Conservation (phyloP, 2,888 invertebrate species). For the Linyphia triangularis region DNA sequence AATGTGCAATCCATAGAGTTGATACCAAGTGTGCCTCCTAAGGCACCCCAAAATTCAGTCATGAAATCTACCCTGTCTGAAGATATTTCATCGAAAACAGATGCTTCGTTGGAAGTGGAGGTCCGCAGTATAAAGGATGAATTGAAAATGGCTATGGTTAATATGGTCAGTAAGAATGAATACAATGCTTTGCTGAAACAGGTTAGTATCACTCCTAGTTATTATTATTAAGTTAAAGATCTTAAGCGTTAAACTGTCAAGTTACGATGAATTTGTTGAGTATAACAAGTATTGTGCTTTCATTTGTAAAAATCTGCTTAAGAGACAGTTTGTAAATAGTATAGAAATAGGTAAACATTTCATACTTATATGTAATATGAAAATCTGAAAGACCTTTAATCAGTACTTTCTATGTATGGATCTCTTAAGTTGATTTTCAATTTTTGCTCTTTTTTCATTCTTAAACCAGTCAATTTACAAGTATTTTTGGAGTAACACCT, state of each 20-base stretch:
- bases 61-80: neutral
- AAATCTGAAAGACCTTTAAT: too few relatives aligned
- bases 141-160: constrained; percentile 5
- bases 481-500: too few relatives aligned
- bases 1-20: neutral
- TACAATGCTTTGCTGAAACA: constrained; percentile 77
- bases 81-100: neutral
- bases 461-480: too few relatives aligned
- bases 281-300: too few relatives aligned
- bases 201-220: constrained; percentile 34
- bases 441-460: too few relatives aligned
- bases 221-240: neutral
- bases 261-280: too few relatives aligned
- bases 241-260: neutral
- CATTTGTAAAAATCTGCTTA: neutral
- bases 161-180: constrained; percentile 74
- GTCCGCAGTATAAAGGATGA: constrained; percentile 11
- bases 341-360: too few relatives aligned
- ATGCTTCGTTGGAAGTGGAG: constrained; percentile 22
- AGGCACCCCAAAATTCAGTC: neutral
- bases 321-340: too few relatives aligned
- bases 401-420: too few relatives aligned
- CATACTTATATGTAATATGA: too few relatives aligned
- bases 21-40: neutral
- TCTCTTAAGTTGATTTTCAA: too few relatives aligned